phyloP scores from a whole-genome alignment of 2,797 vertebrate genomes.

The Helarctos malayanus region DNA sequence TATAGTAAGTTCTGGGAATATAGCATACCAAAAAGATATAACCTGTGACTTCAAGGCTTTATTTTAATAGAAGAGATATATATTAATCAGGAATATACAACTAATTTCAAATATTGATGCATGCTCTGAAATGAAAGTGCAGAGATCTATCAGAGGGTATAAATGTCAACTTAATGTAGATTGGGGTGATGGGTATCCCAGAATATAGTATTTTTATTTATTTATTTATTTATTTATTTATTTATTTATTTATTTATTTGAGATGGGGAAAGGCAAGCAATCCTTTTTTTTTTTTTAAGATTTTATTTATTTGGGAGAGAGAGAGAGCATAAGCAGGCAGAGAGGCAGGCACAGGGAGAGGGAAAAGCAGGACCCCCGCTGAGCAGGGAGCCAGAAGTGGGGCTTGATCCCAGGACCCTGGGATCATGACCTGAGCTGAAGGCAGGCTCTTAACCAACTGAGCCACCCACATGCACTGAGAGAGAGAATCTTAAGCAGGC shows the following conservation, averaged over 20 bases:
- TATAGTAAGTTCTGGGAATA: background rate
- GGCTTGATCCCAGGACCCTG: background rate
- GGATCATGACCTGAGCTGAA: too few species aligned
- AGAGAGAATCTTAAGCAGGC: background rate
- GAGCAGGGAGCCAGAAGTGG: background rate
- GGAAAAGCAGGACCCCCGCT: background rate
- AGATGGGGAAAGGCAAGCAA: background rate
- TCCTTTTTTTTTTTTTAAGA: background rate
- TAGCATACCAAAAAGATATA: background rate
- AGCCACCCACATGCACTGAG: too few species aligned
- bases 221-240: background rate
- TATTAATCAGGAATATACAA: background rate
- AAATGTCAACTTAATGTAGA: background rate
- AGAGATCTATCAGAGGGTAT: background rate
- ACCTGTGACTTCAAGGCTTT: background rate
- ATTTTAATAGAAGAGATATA: background rate
- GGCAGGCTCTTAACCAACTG: too few species aligned
- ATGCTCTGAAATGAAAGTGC: background rate
- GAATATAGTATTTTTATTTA: background rate
- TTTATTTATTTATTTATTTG: background rate
- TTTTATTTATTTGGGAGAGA: background rate
- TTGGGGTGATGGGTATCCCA: background rate
- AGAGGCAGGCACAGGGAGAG: background rate
- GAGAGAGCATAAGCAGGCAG: too few species aligned
- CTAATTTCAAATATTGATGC: background rate